phyloP scores from a whole-genome alignment of 2,797 vertebrate genomes.

The Xenops minutus region DNA sequence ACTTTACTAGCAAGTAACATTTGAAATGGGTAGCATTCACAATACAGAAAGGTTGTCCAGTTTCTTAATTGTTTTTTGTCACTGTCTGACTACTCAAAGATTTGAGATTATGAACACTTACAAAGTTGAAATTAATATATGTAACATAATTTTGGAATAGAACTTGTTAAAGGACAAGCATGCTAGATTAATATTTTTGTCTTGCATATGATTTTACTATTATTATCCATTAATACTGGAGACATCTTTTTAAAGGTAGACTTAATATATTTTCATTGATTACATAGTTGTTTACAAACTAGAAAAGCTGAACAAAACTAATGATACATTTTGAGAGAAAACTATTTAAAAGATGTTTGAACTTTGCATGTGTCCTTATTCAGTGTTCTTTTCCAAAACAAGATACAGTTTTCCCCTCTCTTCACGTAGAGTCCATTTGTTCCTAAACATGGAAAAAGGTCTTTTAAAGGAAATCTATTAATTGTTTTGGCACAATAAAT shows the following conservation, averaged over 20 bases:
- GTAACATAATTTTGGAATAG: conserved; percentile 60
- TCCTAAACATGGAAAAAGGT: conserved; percentile 58
- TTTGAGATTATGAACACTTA: conserved; percentile 54
- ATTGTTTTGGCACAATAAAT: conserved; percentile 64
- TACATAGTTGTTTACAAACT: conserved; percentile 55
- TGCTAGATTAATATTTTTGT: conserved; percentile 65
- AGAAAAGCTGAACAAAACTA: conserved; percentile 35
- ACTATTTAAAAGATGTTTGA: conserved; percentile 36
- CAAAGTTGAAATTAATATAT: conserved; percentile 59
- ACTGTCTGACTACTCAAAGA: conserved; percentile 14
- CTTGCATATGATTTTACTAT: conserved; percentile 66
- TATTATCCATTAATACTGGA: conserved; percentile 39
- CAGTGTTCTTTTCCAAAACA: conserved; percentile 45
- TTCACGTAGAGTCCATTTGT: conserved; percentile 28
- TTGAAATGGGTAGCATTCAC: conserved; percentile 44
- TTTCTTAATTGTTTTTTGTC: conserved; percentile 40
- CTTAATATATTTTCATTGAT: conserved; percentile 64
- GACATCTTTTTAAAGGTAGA: conserved; percentile 44
- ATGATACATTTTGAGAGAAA: conserved; percentile 22
- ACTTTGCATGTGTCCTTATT: conserved; percentile 53
- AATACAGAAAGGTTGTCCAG: neutral
- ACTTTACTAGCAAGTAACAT: conserved; percentile 64
- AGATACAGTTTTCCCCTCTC: neutral
- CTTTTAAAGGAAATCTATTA: conserved; percentile 64
- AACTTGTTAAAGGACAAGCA: conserved; percentile 59